These are phyloP conservation scores for Dicycla oo DNA, from an alignment of 2,888 invertebrate genomes.

Conservation along the genomic window DNA sequence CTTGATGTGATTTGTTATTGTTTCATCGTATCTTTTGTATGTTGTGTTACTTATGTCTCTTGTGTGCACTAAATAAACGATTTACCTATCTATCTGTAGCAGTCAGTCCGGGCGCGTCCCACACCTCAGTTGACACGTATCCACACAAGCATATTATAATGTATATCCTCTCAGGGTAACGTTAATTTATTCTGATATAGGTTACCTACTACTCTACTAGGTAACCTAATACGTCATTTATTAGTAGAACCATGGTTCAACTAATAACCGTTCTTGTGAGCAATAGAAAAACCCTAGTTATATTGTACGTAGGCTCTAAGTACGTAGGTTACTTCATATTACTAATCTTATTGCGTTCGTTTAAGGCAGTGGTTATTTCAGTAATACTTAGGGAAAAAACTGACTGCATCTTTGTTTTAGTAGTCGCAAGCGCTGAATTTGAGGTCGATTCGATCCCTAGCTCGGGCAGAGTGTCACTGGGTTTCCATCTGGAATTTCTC, in stretches of 20 bases:
- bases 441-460: background rate
- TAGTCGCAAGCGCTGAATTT: background rate
- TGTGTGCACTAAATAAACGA: too few species aligned
- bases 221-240: constrained; percentile 7
- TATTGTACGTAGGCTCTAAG: background rate
- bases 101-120: constrained; percentile 17
- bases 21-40: too few species aligned
- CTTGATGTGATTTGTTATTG: too few species aligned
- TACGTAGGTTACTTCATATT: background rate
- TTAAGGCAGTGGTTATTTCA: background rate
- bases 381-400: background rate
- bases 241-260: background rate
- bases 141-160: background rate
- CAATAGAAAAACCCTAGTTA: background rate
- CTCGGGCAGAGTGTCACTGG: too few species aligned
- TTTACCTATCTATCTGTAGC: too few species aligned
- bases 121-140: background rate
- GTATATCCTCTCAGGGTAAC: constrained; percentile 15
- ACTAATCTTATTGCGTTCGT: too few species aligned
- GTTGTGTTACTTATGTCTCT: too few species aligned
- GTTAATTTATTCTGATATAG: background rate
- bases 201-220: background rate
- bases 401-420: background rate
- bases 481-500: background rate
- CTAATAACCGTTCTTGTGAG: too few species aligned